Conservation (phyloP, 2,113 vertebrate species). For the Spea multiplicata region DNA sequence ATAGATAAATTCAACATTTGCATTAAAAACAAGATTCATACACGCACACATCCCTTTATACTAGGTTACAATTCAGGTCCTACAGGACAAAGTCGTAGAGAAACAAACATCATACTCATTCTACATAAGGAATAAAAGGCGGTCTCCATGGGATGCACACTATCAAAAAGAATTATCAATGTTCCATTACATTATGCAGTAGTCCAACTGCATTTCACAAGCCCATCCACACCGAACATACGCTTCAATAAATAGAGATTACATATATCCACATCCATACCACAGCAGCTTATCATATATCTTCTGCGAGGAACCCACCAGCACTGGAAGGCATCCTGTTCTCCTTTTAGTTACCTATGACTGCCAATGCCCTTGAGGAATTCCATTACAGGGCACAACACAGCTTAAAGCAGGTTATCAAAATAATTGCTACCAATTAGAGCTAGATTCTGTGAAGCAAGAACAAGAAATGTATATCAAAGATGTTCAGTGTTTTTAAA, state of each 20-base stretch:
- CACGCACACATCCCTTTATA: too few species aligned
- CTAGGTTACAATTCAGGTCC: too few species aligned
- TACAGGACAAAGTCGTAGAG: too few species aligned
- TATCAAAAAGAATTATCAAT: too few species aligned
- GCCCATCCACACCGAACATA: not conserved
- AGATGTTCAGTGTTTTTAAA: not conserved
- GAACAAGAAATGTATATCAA: not conserved
- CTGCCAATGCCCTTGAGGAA: not conserved
- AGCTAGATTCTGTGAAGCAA: not conserved
- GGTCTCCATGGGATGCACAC: too few species aligned
- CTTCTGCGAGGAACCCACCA: not conserved
- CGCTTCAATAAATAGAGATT: conserved; percentile 37
- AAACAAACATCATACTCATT: too few species aligned
- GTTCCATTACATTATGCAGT: not conserved
- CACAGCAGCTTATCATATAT: conserved; percentile 18
- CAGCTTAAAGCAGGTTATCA: not conserved
- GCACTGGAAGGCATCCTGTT: conserved; percentile 22
- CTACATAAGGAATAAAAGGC: too few species aligned
- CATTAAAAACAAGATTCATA: too few species aligned
- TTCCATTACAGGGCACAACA: not conserved
- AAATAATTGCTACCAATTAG: not conserved
- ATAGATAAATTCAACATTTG: too few species aligned
- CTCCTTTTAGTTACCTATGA: not conserved
- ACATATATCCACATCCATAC: conserved; percentile 1
- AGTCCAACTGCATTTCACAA: not conserved